These are phyloP conservation scores for Papilio helenus DNA, from an alignment of 1,140 invertebrate genomes.

Conservation along the genomic window DNA sequence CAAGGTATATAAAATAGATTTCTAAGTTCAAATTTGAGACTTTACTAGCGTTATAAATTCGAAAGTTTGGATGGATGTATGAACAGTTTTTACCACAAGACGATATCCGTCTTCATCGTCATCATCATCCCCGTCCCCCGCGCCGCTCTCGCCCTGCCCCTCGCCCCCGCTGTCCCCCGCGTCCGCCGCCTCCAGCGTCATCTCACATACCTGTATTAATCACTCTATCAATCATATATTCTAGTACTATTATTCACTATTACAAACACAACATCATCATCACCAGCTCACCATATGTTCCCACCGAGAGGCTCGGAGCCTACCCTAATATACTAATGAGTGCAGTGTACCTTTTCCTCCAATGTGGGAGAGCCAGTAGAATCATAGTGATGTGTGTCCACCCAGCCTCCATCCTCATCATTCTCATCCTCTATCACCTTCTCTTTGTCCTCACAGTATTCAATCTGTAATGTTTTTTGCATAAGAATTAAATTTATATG, in stretches of 20 bases:
- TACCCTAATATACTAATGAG: too few relatives aligned
- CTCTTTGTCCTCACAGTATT: constrained; percentile 94
- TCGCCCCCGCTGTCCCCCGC: constrained; percentile 74
- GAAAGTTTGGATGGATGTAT: too few relatives aligned
- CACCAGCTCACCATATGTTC: too few relatives aligned
- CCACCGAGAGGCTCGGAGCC: too few relatives aligned
- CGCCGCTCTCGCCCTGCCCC: constrained; percentile 42
- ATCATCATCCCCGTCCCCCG: constrained; percentile 61
- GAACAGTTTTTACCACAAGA: too few relatives aligned
- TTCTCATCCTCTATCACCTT: constrained; percentile 95
- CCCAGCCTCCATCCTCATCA: constrained; percentile 97
- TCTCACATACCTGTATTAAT: constrained; percentile 83
- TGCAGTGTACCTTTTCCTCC: constrained; percentile 86
- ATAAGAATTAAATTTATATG: too few relatives aligned
- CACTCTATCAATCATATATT: background rate
- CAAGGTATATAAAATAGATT: too few relatives aligned
- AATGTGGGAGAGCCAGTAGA: constrained; percentile 82
- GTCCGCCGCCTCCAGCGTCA: constrained; percentile 84
- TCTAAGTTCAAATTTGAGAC: too few relatives aligned
- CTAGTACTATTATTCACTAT: too few relatives aligned
- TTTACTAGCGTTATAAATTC: too few relatives aligned
- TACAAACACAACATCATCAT: too few relatives aligned
- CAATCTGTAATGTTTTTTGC: constrained; percentile 85
- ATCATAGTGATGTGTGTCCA: constrained; percentile 98
- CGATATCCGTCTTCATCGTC: constrained; percentile 91